Conservation (phyloP, 2,888 invertebrate genomes). For the Pachliopta kotzebuea region DNA sequence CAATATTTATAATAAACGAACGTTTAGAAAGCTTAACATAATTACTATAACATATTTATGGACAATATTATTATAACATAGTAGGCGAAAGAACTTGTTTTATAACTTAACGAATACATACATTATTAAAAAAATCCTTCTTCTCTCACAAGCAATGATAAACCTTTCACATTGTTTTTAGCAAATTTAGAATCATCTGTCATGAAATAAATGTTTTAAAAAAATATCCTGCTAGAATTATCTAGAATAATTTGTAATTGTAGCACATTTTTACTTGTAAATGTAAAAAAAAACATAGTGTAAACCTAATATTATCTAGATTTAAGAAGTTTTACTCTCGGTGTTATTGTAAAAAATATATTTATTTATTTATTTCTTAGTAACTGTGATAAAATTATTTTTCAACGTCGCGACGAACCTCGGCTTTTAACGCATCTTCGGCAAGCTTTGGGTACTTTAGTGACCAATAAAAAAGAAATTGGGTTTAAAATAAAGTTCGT, state of each 20-base stretch:
- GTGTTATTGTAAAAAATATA: conserved; percentile 60
- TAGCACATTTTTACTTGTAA: conserved; percentile 4
- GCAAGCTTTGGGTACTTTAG: neutral
- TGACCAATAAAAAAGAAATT: neutral
- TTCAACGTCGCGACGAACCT: conserved; percentile 36
- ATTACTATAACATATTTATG: too few relatives aligned
- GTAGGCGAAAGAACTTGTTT: too few relatives aligned
- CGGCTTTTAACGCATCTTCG: neutral
- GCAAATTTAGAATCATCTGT: too few relatives aligned
- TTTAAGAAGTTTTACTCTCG: conserved; percentile 37
- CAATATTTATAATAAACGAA: too few relatives aligned
- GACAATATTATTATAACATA: too few relatives aligned
- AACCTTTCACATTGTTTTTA: too few relatives aligned
- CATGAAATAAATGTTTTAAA: neutral
- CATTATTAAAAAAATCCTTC: too few relatives aligned
- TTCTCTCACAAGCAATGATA: too few relatives aligned
- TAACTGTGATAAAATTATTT: conserved; percentile 61
- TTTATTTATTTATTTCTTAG: conserved; percentile 67
- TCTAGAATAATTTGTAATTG: conserved; percentile 7
- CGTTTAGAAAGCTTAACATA: too few relatives aligned
- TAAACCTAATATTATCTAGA: conserved; percentile 29
- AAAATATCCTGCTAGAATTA: neutral
- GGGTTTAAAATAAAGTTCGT: neutral
- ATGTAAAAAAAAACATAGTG: conserved; percentile 34
- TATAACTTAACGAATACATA: too few relatives aligned